Base-by-base conservation (phyloP, 2,888 invertebrate genomes). In the Synanthedon andrenaeformis region DNA sequence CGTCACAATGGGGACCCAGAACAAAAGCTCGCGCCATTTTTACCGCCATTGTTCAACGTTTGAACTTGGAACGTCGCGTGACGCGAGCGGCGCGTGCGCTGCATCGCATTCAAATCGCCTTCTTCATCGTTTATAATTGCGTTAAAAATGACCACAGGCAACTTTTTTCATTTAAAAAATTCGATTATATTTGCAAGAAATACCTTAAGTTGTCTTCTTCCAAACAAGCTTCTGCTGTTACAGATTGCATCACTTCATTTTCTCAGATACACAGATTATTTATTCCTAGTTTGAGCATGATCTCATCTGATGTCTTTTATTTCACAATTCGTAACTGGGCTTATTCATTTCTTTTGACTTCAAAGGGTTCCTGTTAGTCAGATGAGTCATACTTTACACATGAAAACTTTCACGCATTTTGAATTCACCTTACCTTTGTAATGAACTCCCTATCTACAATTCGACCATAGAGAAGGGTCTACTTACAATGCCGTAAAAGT, bases 21-120 rank as follows among this genome's bases (percentile, higher is more conserved):
- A 84, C 82, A 83, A 85, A 85, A 84, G 83, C 83, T 83, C 79
- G 74, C 71, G 73, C 83, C 83, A 81, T 85, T 82, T 84, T 79
- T 73, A 77, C 79, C 66, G 62, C 78, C 70, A 84, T 85, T 84
- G 83, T 86, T 83, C 69, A 67, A 67, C 62, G 70, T 74, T 81
- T 80, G 83, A 85, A 82, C 82, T 81, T 85, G 83, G 83, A 69
- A 76, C 78, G 78, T 80, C 73, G 80, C 76, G 75, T 85, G 83
- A 82, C 84, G 82, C 73, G 68, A 66, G 63, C 70, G 74, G 79
- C 79, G 83, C 83, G 84, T 82, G 85, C 82, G 78, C 69, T 62
- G 79, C 61, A 74, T 74, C 66, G 82, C 82, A 84, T 85, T 85
- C 72, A 79, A 82, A 85, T 82, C 65, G 65, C 65, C 66, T 67